Percentiles rank a stretch among this genome's conserved stretches.
These are phyloP conservation scores for Apis cerana DNA, from an alignment of 1,140 invertebrate genomes.

Conservation along the genomic window DNA sequence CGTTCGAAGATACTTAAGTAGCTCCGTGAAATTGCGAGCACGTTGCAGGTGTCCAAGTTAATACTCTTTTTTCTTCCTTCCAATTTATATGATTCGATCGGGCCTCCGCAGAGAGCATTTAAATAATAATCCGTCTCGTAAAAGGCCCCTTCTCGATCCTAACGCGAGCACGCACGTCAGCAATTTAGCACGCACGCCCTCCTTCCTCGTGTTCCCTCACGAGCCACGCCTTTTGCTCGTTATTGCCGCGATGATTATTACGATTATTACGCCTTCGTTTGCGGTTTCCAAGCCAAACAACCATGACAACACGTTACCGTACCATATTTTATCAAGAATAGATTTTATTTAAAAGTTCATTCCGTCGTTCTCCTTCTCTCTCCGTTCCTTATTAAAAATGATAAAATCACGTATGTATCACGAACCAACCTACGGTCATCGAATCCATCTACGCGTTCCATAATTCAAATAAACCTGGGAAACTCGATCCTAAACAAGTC, in stretches of 20 bases:
- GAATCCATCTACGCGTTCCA: too few species aligned
- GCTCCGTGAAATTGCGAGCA: too few species aligned
- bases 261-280: slow-evolving; percentile 15
- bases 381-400: too few species aligned
- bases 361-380: too few species aligned
- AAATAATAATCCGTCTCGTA: slow-evolving; percentile 20
- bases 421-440: too few species aligned
- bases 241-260: slow-evolving; percentile 23
- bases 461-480: not conserved
- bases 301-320: not conserved
- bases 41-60: not conserved
- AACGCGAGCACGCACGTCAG: slow-evolving; percentile 7
- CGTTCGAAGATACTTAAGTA: too few species aligned
- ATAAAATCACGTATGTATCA: too few species aligned
- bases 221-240: slow-evolving; percentile 25
- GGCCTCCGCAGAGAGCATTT: slow-evolving; percentile 8
- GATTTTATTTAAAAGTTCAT: too few species aligned
- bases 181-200: slow-evolving; percentile 20
- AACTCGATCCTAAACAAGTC: not conserved
- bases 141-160: slow-evolving; percentile 1
- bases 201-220: not conserved
- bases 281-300: not conserved
- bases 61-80: too few species aligned
- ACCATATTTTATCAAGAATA: too few species aligned
- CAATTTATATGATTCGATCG: not conserved